These are phyloP conservation scores for Oreochromis spilurus DNA, from an alignment of 2,113 vertebrate genomes.

Conservation along the genomic window DNA sequence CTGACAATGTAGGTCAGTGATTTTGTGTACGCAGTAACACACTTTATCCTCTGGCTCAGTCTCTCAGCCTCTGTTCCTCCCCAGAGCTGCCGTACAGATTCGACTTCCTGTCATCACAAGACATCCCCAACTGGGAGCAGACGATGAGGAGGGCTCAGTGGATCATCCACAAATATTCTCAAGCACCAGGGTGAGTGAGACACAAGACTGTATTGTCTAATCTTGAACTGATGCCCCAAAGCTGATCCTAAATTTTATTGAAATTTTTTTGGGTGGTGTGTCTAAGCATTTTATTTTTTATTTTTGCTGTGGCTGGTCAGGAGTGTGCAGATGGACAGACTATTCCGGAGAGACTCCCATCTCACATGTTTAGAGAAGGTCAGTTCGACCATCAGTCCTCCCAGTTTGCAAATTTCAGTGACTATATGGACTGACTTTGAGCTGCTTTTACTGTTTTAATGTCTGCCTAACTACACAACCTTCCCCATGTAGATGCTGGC, in stretches of 20 bases:
- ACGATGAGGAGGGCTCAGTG: slow-evolving; percentile 88
- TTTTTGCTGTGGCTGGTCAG: slow-evolving; percentile 60
- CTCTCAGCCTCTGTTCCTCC: neutral
- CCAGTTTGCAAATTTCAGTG: neutral
- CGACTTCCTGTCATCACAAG: slow-evolving; percentile 81
- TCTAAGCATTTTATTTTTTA: neutral
- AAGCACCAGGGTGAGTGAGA: slow-evolving; percentile 77
- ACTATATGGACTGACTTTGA: neutral
- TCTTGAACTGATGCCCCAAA: neutral
- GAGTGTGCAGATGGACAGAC: slow-evolving; percentile 86
- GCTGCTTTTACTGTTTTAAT: neutral
- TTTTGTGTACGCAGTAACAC: neutral
- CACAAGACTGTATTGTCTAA: neutral
- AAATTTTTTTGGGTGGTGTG: neutral
- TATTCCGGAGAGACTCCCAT: slow-evolving; percentile 86
- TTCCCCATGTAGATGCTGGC: slow-evolving; percentile 80
- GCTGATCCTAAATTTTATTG: neutral
- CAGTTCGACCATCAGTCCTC: slow-evolving; percentile 2
- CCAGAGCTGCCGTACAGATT: slow-evolving; percentile 94
- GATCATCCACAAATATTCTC: slow-evolving; percentile 90
- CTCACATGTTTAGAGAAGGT: slow-evolving; percentile 96
- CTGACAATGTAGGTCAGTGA: neutral
- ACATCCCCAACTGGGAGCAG: slow-evolving; percentile 85
- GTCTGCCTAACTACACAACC: neutral
- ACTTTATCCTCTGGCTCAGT: neutral